phyloP scores from a whole-genome alignment of 2,888 invertebrate genomes.

The Hirtodrosophila alboralis region DNA sequence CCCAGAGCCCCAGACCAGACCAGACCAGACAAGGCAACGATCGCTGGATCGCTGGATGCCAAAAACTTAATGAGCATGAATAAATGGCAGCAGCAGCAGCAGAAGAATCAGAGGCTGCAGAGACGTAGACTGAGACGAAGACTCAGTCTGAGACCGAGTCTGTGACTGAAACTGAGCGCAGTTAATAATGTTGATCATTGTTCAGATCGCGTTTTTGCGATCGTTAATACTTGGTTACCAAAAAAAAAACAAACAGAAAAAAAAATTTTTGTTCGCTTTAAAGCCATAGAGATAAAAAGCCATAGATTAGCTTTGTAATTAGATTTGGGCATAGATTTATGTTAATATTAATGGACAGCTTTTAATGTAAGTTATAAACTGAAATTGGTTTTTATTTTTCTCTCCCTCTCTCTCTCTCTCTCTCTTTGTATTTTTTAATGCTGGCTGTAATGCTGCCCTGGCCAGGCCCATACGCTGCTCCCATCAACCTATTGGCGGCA shows the following conservation, averaged over 20 bases:
- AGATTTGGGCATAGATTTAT: slow-evolving; percentile 66
- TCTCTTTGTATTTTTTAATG: too few species aligned
- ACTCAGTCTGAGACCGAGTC: slow-evolving; percentile 19
- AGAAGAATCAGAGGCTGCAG: slow-evolving; percentile 10
- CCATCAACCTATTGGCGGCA: slow-evolving; percentile 37
- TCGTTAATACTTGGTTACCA: slow-evolving; percentile 32
- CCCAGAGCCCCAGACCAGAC: slow-evolving; percentile 16
- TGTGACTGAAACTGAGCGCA: slow-evolving; percentile 18
- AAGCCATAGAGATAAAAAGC: slow-evolving; percentile 46
- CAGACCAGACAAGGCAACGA: slow-evolving; percentile 47
- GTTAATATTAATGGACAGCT: slow-evolving; percentile 67
- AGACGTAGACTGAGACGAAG: slow-evolving; percentile 14
- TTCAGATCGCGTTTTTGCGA: slow-evolving; percentile 39
- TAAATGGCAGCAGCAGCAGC: slow-evolving; percentile 64
- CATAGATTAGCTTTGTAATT: slow-evolving; percentile 64
- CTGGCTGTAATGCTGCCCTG: slow-evolving; percentile 30
- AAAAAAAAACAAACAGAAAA: slow-evolving; percentile 14
- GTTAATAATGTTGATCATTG: slow-evolving; percentile 52
- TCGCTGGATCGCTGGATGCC: slow-evolving; percentile 55
- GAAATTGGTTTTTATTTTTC: slow-evolving; percentile 52
- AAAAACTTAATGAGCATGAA: slow-evolving; percentile 78
- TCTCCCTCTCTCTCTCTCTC: too few species aligned
- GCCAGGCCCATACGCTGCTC: slow-evolving; percentile 7
- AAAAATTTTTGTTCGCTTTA: background rate
- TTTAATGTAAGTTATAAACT: slow-evolving; percentile 61